Evolutionary conservation across 2,113 vertebrate genomes (phyloP), one percentile per base, ranked within the genome.

Genomic region (Perca fluviatilis): DNA sequence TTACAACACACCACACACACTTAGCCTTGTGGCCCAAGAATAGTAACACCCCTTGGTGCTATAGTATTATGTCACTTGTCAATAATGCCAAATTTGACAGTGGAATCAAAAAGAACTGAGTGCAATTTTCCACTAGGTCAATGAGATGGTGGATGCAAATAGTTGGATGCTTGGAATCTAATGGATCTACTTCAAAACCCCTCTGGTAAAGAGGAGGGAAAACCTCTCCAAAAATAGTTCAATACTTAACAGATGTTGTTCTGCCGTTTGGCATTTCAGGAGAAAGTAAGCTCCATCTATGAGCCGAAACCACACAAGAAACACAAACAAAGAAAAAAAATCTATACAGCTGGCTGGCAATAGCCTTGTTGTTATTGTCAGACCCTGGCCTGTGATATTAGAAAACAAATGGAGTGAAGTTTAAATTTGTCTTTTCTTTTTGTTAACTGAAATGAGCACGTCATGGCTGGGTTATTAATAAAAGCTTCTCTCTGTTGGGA

Each of bases 221-320:
- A 83, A 56, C 8, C 68, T 81, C 50, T 57, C 51, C 30, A 40
- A 80, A 84, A 89, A 74, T 62, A 76, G 68, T 64, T 74, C 58
- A 85, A 76, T 80, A 74, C 80, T 53, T 51, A 87, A 83, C 87
- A 89, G 90, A 92, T 90, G 83, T 82, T 27, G 70, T 23, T 74
- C 50, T 80, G 77, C 16, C 47, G 46, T 74, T 75, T 63, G 65
- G 65, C 70, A 62, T 80, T 77, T 80, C 75, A 75, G 73, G 40
- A 77, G 62, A 61, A 65, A 62, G 74, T 88, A 56, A 68, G 68
- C 77, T 84, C 57, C 51, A 62, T 81, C 33, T 74, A 51, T 47
- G 69, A 66, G 75, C 72, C 79, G 40, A 56, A 66, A 60, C 25
- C 51, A 19, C 51, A 4, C 67, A 54, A 15, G 13, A 36, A 12